Evolutionary conservation across 2,113 vertebrate genomes (phyloP).

Genomic region (Bambusicola thoracicus): DNA sequence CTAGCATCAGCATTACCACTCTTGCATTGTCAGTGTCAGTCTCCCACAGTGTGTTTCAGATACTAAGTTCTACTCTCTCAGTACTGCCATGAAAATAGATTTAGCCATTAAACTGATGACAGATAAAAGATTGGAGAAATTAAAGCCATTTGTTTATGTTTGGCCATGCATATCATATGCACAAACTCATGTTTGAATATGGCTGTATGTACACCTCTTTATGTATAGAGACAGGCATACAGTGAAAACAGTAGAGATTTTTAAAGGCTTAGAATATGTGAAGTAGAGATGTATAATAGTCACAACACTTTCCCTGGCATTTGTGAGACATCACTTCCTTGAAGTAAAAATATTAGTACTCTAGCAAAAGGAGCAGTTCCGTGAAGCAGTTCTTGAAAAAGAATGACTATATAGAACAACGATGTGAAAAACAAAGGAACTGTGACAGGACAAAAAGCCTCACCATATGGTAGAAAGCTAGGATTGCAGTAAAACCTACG

Average conservation of each 20-base stretch:
- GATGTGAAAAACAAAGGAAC: conserved; percentile 1
- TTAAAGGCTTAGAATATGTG: background rate
- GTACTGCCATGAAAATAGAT: background rate
- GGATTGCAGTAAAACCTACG: conserved; percentile 2
- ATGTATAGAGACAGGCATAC: background rate
- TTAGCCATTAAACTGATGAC: background rate
- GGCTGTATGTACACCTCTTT: background rate
- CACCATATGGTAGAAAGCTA: background rate
- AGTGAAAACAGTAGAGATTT: background rate
- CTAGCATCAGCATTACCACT: background rate
- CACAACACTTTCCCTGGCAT: background rate
- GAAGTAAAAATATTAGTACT: background rate
- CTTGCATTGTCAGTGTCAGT: background rate
- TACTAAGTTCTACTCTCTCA: background rate
- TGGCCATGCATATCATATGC: background rate
- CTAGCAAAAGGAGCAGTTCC: background rate
- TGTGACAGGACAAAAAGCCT: background rate
- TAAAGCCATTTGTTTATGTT: background rate
- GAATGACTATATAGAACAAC: background rate
- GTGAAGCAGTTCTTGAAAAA: background rate
- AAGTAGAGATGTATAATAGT: background rate
- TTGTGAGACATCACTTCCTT: background rate
- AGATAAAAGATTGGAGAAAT: background rate
- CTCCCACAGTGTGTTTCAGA: background rate
- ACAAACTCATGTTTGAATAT: background rate